These are phyloP conservation scores for Potamarius usumacintae DNA, from an alignment of 2,113 vertebrate genomes.

Conservation along the genomic window DNA sequence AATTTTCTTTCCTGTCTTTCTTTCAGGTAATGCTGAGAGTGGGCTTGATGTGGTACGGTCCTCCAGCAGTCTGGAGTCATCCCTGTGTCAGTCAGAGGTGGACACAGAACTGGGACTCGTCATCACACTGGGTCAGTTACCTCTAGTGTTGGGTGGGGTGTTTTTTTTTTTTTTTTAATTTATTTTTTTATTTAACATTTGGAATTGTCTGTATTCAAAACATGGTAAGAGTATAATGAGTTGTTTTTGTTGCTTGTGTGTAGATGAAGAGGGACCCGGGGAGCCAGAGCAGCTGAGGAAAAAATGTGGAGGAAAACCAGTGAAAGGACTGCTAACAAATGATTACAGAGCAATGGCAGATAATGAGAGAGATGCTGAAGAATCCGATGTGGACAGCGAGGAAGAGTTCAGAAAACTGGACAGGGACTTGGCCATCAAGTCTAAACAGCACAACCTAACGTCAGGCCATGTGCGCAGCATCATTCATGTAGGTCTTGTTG, in stretches of 20 bases:
- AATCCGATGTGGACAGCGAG: conserved; percentile 71
- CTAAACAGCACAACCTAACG: conserved; percentile 88
- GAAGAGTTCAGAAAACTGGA: conserved; percentile 83
- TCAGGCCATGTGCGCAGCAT: conserved; percentile 87
- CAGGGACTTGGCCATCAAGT: conserved; percentile 84
- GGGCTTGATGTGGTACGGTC: neutral
- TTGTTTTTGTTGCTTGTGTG: neutral
- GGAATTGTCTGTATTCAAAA: neutral
- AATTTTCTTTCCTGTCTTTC: neutral
- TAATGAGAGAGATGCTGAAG: conserved; percentile 63
- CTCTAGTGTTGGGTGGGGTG: neutral
- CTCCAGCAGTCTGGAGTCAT: conserved; percentile 40
- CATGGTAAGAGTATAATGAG: neutral
- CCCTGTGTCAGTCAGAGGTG: conserved; percentile 53
- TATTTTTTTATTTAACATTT: neutral
- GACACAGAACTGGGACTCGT: conserved; percentile 66
- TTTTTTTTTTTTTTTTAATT: neutral
- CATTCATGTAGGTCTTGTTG: conserved; percentile 84
- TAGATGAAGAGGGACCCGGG: conserved; percentile 61
- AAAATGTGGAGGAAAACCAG: conserved; percentile 69
- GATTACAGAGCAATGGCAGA: conserved; percentile 38
- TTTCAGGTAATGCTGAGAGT: conserved; percentile 19
- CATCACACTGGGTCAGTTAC: conserved; percentile 66
- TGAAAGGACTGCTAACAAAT: conserved; percentile 63
- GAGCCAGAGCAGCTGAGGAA: conserved; percentile 62